Conservation (phyloP, 2,888 invertebrate species). For the Lutraria lutraria region DNA sequence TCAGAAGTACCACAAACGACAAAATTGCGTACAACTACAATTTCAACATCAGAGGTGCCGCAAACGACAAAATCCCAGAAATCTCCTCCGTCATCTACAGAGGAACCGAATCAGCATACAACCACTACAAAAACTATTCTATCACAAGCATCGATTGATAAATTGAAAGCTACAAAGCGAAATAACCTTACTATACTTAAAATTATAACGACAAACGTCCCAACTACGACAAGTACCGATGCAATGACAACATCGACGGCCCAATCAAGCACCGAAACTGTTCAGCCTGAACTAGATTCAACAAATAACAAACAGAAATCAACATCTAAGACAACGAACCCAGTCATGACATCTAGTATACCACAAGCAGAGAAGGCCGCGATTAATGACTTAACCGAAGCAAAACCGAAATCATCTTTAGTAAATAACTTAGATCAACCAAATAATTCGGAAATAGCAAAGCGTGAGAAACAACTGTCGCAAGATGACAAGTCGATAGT, state of each 20-base stretch:
- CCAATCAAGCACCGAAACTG: not conserved
- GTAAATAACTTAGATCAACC: not conserved
- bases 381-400: not conserved
- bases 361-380: not conserved
- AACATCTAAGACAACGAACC: slow-evolving; percentile 1
- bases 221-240: not conserved
- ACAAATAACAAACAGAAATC: not conserved
- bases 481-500: not conserved
- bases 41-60: too few species aligned
- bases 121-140: too few species aligned
- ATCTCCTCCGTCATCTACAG: too few species aligned
- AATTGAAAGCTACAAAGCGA: too few species aligned
- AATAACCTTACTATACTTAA: too few species aligned
- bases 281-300: not conserved
- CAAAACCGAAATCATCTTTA: not conserved
- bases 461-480: slow-evolving; percentile 20
- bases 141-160: too few species aligned
- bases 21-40: not conserved
- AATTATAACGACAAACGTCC: too few species aligned
- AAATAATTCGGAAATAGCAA: not conserved
- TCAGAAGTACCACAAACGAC: too few species aligned
- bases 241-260: not conserved
- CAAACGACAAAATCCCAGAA: too few species aligned
- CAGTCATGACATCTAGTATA: too few species aligned
- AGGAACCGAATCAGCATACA: too few species aligned